Evolutionary conservation across 2,797 vertebrate species (phyloP).

Genomic region (Notolepis coatsorum): DNA sequence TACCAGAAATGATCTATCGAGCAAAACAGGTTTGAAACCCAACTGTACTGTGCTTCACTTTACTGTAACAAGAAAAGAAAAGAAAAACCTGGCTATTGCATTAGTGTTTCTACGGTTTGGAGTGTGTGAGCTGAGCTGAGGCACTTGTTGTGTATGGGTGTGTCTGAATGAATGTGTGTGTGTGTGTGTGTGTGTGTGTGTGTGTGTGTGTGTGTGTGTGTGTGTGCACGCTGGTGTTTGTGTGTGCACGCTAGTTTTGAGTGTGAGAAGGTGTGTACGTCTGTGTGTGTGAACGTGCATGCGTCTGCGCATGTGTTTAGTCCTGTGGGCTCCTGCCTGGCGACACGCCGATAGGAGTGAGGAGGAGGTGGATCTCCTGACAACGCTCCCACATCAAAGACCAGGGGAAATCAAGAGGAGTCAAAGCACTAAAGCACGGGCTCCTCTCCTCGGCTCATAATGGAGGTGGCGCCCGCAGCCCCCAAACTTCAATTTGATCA

Average conservation of each 20-base stretch:
- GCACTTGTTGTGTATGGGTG: background rate
- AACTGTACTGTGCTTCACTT: conserved; percentile 17
- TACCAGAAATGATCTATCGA: conserved; percentile 30
- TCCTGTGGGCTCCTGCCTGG: conserved; percentile 34
- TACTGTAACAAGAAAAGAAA: too few relatives aligned
- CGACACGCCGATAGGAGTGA: conserved; percentile 40
- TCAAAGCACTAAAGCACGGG: conserved; percentile 55
- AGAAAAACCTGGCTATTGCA: conserved; percentile 32
- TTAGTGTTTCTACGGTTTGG: background rate
- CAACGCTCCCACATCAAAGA: conserved; percentile 68
- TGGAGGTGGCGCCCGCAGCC: conserved; percentile 56
- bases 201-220: background rate
- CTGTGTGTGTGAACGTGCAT: conserved; percentile 8
- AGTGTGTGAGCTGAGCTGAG: background rate
- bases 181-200: background rate
- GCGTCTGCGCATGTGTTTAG: conserved; percentile 33
- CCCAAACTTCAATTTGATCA: conserved; percentile 76
- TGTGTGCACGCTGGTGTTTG: conserved; percentile 12
- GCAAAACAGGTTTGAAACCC: conserved; percentile 11
- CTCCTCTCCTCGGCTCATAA: conserved; percentile 66
- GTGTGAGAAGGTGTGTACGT: conserved; percentile 4
- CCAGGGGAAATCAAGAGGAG: conserved; percentile 59
- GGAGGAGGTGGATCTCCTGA: conserved; percentile 50
- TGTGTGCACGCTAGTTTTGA: background rate
- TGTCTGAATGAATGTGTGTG: background rate